These are phyloP conservation scores for Sorex fumeus DNA, from an alignment of 2,113 vertebrate species.

Conservation along the genomic window DNA sequence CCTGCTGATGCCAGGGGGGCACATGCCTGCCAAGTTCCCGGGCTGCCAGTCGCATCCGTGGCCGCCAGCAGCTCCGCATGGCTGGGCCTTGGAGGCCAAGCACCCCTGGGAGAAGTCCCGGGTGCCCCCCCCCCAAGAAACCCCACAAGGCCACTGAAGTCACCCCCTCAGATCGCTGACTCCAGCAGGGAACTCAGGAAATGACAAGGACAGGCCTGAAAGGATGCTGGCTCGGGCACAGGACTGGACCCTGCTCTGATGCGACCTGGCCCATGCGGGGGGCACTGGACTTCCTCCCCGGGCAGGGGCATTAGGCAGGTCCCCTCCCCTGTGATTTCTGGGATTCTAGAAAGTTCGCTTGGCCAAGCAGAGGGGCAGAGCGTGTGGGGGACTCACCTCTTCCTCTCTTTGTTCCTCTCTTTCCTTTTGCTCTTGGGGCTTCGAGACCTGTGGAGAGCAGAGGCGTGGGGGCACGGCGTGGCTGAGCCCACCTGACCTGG, in stretches of 20 bases:
- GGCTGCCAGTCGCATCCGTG: neutral
- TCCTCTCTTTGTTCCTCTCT: slow-evolving; percentile 97
- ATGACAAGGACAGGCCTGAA: neutral
- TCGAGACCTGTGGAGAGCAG: slow-evolving; percentile 91
- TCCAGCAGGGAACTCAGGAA: no score
- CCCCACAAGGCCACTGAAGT: no score
- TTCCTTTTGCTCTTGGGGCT: slow-evolving; percentile 97
- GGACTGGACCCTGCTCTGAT: neutral
- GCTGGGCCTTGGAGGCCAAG: no score
- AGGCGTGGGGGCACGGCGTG: slow-evolving; percentile 44
- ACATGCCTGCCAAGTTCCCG: no score
- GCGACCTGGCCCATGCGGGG: neutral
- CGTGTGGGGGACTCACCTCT: slow-evolving; percentile 91
- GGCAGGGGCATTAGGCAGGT: no score
- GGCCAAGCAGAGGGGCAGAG: neutral
- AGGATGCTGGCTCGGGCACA: neutral
- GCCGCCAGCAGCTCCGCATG: no score
- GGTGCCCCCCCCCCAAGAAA: no score
- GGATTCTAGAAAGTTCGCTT: neutral
- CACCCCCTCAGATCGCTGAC: no score
- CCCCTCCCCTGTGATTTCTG: neutral
- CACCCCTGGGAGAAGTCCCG: no score
- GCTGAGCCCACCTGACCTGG: neutral
- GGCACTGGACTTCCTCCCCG: no score
- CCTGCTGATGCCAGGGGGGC: neutral